phyloP scores from a whole-genome alignment of 2,888 invertebrate species.

The Sicus ferrugineus region DNA sequence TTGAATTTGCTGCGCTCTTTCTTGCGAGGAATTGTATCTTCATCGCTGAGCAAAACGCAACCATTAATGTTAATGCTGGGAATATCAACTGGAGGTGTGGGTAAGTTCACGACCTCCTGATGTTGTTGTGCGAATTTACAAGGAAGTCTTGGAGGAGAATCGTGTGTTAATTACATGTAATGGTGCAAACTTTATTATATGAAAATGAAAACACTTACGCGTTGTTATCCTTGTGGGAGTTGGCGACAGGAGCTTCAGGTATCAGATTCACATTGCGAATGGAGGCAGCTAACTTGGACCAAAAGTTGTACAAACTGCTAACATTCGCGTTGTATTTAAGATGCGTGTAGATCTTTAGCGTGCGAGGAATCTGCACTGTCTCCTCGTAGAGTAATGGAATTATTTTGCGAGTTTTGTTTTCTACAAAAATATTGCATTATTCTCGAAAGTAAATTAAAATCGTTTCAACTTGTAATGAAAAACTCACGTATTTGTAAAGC shows the following conservation, averaged over 20 bases:
- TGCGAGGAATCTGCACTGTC: constrained; percentile 71
- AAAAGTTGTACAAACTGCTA: constrained; percentile 72
- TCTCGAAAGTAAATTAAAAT: not conserved
- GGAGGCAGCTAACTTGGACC: constrained; percentile 73
- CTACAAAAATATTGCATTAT: constrained; percentile 57
- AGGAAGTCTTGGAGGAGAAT: too few species aligned
- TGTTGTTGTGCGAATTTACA: not conserved
- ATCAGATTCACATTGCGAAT: constrained; percentile 50
- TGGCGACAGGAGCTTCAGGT: constrained; percentile 34
- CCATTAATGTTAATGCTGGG: constrained; percentile 43
- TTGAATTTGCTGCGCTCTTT: constrained; percentile 38
- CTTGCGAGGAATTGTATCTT: constrained; percentile 33
- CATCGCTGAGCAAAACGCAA: constrained; percentile 33
- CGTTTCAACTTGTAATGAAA: not conserved
- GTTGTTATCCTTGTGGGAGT: constrained; percentile 34
- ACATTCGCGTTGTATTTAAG: constrained; percentile 69
- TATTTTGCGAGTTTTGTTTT: constrained; percentile 70
- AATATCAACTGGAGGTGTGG: constrained; percentile 37
- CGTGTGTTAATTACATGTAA: not conserved
- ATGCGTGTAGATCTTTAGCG: constrained; percentile 72
- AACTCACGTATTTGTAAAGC: constrained; percentile 78
- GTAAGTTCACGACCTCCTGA: constrained; percentile 17
- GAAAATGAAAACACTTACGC: not conserved
- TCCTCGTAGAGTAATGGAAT: constrained; percentile 75
- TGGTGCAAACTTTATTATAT: not conserved